Evolutionary conservation across 2,888 invertebrate species (phyloP).

Genomic region (Deilephila elpenor): DNA sequence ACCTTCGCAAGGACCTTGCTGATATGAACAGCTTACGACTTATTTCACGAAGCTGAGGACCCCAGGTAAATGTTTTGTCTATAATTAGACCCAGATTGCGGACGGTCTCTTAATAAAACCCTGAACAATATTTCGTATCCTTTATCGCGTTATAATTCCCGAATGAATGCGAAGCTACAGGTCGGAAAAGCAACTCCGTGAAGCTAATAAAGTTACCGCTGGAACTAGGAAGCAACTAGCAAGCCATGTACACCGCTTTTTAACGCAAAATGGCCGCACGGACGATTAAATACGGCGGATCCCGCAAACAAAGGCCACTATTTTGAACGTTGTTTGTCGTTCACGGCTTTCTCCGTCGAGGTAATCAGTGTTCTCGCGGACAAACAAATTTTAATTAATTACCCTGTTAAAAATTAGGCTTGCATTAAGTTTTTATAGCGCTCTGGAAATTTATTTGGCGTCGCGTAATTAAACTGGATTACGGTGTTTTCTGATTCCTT

Average conservation of each 20-base stretch:
- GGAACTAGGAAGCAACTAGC: background rate
- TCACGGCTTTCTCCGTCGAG: background rate
- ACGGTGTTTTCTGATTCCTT: conserved; percentile 34
- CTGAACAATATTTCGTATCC: no score
- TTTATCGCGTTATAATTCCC: no score
- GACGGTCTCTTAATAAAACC: no score
- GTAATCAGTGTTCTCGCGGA: conserved; percentile 20
- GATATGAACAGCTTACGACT: no score
- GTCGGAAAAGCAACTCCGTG: background rate
- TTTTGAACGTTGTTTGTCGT: background rate
- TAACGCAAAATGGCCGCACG: background rate
- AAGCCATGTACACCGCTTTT: background rate
- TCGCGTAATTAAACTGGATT: conserved; percentile 41
- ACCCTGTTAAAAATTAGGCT: conserved; percentile 28
- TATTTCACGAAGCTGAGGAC: no score
- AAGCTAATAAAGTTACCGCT: background rate
- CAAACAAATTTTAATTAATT: conserved; percentile 27
- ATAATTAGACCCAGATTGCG: no score
- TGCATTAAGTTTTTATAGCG: conserved; percentile 38
- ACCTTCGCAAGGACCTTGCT: no score
- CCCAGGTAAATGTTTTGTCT: no score
- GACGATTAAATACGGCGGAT: background rate
- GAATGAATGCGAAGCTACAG: no score
- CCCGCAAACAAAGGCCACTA: conserved; percentile 4
- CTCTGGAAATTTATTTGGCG: conserved; percentile 36